Evolutionary conservation across 2,888 invertebrate genomes (phyloP).

Genomic region (Oasisia sp.): DNA sequence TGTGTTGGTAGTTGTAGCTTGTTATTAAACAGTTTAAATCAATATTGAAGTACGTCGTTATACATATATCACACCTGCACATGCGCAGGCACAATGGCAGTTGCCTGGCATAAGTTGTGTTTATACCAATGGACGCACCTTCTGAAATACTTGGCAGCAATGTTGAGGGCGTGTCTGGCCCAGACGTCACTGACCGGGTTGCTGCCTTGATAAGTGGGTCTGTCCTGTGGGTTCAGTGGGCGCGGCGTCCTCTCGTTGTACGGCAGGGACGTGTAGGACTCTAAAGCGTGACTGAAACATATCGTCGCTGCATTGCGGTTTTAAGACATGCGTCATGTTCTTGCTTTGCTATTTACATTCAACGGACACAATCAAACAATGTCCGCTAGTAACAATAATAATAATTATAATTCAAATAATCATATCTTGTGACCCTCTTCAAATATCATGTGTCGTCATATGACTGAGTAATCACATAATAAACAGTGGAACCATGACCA

Average conservation of each 20-base stretch:
- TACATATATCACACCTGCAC: too few species aligned
- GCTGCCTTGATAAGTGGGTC: constrained; percentile 86
- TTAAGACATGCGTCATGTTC: not conserved
- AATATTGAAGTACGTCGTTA: too few species aligned
- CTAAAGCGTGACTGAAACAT: constrained; percentile 78
- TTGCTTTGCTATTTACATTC: too few species aligned
- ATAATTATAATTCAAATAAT: too few species aligned
- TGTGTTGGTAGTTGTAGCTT: too few species aligned
- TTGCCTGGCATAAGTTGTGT: too few species aligned
- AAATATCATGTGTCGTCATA: too few species aligned
- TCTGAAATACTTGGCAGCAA: constrained; percentile 69
- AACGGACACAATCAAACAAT: not conserved
- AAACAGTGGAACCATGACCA: too few species aligned
- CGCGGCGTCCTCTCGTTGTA: constrained; percentile 82
- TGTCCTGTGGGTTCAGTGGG: constrained; percentile 79
- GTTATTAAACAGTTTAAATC: too few species aligned
- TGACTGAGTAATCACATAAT: too few species aligned
- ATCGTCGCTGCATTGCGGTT: not conserved
- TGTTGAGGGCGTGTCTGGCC: constrained; percentile 83
- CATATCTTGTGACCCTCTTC: too few species aligned
- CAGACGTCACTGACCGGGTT: constrained; percentile 95
- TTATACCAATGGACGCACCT: constrained; percentile 55
- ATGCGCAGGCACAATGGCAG: too few species aligned
- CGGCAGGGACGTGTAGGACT: constrained; percentile 89
- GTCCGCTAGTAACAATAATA: not conserved